A percentile compares a stretch with the other conserved stretches of the same genome.
Evolutionary conservation across 2,888 invertebrate species (phyloP).

Genomic region (Netelia fuscicornis): DNA sequence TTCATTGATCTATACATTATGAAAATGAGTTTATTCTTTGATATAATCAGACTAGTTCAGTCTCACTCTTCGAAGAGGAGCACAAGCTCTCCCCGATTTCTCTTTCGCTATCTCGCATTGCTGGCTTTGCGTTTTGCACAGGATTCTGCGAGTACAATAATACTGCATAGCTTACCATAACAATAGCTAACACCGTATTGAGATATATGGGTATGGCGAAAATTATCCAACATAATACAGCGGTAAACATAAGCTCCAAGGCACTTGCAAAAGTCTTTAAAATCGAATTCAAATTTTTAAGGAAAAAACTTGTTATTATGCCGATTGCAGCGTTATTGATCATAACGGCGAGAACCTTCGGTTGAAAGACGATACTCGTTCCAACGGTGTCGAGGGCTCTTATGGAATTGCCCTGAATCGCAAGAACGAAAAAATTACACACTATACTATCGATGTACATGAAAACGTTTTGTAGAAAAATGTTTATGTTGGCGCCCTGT

Average conservation of each 20-base stretch:
- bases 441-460: constrained; percentile 98
- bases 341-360: constrained; percentile 92
- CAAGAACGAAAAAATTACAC: constrained; percentile 92
- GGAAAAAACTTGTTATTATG: constrained; percentile 96
- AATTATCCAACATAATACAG: constrained; percentile 93
- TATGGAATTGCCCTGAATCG: constrained; percentile 88
- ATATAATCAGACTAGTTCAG: not conserved
- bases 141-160: constrained; percentile 96
- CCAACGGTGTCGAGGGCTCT: constrained; percentile 87
- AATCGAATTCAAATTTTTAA: constrained; percentile 97
- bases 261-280: constrained; percentile 98
- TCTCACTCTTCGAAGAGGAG: not conserved
- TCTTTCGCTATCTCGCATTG: constrained; percentile 36
- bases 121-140: constrained; percentile 85
- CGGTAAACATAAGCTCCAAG: constrained; percentile 95
- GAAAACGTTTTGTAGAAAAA: constrained; percentile 97
- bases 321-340: constrained; percentile 96
- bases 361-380: constrained; percentile 86
- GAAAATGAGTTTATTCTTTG: no score
- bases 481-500: constrained; percentile 93
- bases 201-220: constrained; percentile 94
- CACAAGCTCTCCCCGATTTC: constrained; percentile 49
- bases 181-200: constrained; percentile 93
- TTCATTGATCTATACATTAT: no score
- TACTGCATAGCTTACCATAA: constrained; percentile 93